A percentile compares a stretch with the other conserved stretches of the same genome.
phyloP scores from a whole-genome alignment of 2,797 vertebrate genomes.

The Neopelma chrysocephalum region DNA sequence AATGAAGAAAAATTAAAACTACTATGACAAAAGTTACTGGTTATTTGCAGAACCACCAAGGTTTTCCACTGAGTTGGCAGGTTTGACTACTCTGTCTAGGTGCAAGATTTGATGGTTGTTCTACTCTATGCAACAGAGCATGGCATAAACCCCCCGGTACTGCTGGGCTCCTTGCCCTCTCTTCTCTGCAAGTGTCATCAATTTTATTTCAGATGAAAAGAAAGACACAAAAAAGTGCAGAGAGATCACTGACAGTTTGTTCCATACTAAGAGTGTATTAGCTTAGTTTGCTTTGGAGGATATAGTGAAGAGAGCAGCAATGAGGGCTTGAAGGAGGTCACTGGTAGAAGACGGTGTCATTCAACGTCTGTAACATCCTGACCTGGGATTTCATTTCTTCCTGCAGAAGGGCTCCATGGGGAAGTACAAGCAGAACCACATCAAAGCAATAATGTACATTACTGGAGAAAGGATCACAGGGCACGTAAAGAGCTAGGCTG shows the following conservation, averaged over 20 bases:
- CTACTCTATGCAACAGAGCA: not conserved
- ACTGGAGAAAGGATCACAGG: not conserved
- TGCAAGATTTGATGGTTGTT: not conserved
- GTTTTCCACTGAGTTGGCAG: not conserved
- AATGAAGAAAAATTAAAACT: not conserved
- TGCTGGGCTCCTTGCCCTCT: not conserved
- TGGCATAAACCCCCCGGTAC: not conserved
- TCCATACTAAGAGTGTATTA: not conserved
- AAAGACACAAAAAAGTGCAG: not conserved
- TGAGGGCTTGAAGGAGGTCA: not conserved
- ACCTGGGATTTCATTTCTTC: constrained; percentile 4
- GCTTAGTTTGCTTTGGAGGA: not conserved
- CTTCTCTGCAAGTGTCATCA: not conserved
- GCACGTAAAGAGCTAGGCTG: not conserved
- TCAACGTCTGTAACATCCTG: not conserved
- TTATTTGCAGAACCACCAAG: not conserved
- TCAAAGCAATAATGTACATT: not conserved
- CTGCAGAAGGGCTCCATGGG: not conserved
- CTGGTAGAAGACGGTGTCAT: not conserved
- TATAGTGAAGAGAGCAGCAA: not conserved
- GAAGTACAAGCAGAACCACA: not conserved
- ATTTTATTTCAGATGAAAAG: not conserved
- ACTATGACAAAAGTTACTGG: not conserved
- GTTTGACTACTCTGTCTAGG: not conserved
- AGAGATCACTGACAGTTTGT: not conserved